These are phyloP conservation scores for Chrysochloris asiatica DNA, from an alignment of 2,113 vertebrate genomes.

Conservation along the genomic window DNA sequence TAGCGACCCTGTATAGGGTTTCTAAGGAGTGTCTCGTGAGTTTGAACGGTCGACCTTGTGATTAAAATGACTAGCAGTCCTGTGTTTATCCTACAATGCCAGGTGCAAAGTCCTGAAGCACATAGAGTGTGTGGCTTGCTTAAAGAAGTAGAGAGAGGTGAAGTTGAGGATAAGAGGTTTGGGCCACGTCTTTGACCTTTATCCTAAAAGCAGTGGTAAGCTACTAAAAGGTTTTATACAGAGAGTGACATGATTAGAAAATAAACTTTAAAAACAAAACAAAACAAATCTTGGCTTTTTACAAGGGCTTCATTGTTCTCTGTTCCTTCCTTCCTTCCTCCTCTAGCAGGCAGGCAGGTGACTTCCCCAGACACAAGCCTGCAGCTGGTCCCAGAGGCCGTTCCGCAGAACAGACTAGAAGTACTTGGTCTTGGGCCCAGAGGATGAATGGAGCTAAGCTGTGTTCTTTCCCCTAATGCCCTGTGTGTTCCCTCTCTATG, in stretches of 20 bases:
- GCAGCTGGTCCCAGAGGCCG: conserved; percentile 53
- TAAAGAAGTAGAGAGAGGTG: background rate
- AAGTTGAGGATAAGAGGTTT: background rate
- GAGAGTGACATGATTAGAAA: conserved; percentile 41
- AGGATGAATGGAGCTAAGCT: conserved; percentile 39
- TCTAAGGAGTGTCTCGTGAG: too few species aligned
- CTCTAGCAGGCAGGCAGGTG: conserved; percentile 64
- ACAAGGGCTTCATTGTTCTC: conserved; percentile 52
- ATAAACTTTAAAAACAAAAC: conserved; percentile 28
- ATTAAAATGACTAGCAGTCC: too few species aligned
- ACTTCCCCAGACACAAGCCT: conserved; percentile 42
- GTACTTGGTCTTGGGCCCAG: conserved; percentile 17
- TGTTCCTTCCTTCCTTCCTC: conserved; percentile 58
- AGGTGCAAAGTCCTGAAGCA: accelerated
- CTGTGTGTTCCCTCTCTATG: conserved; percentile 51
- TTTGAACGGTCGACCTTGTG: too few species aligned
- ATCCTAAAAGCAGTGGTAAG: background rate
- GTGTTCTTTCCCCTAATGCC: conserved; percentile 19
- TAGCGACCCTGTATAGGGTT: too few species aligned
- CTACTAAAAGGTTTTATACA: conserved; percentile 3
- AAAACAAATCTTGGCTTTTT: conserved; percentile 41
- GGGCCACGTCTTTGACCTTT: background rate
- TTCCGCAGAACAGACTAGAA: background rate
- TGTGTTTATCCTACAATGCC: too few species aligned
- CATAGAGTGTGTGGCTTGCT: accelerated